Base-by-base conservation (phyloP, 2,113 vertebrate species). In the Pseudopodoces humilis region DNA sequence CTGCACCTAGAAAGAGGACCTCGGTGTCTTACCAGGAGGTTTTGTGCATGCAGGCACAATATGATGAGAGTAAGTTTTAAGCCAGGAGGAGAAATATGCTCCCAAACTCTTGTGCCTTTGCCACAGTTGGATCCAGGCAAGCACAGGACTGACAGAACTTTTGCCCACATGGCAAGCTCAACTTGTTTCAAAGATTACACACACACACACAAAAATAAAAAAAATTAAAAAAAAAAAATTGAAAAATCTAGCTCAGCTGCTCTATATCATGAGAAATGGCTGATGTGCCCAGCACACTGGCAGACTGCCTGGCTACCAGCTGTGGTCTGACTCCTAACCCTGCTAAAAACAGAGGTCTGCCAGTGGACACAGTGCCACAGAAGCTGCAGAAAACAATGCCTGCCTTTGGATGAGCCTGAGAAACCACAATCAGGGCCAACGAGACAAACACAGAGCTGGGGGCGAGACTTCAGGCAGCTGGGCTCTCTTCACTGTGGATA, bases 261-360 rank as follows among this genome's bases (percentile, higher is more conserved):
- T 91, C 19, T 78, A 62, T 43, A 92, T 83, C 68, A 95, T 85
- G 83, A 96, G 88, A 72, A 95, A 83, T 23, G 75, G 69, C 64
- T 83, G 81, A 78, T 87, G 90, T 12, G 1, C 81, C 87, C 88
- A 95, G 86, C 70, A 59, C 80, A 31, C 95, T 97, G 96, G 95
- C 97, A 96, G 89, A 78, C 75, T 78, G 94, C 96, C 94, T 95
- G 94, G 80, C 93, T 94, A 97, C 96, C 96, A 97, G 94, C 96
- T 97, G 94, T 87, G 90, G 85, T 79, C 95, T 7, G 12, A 82
- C 88, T 95, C 86, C 92, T 79, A 91, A 94, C 96, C 75, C 90
- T 94, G 83, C 94, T 95, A 92, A 96, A 94, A 95, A 77, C 84
- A 41, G 92, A 89, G 93, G 76, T 86, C 94, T 95, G 88, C 83